Evolutionary conservation across 2,888 invertebrate species (phyloP), one percentile per base, ranked within the genome.

Genomic region (Heliconius cydno): DNA sequence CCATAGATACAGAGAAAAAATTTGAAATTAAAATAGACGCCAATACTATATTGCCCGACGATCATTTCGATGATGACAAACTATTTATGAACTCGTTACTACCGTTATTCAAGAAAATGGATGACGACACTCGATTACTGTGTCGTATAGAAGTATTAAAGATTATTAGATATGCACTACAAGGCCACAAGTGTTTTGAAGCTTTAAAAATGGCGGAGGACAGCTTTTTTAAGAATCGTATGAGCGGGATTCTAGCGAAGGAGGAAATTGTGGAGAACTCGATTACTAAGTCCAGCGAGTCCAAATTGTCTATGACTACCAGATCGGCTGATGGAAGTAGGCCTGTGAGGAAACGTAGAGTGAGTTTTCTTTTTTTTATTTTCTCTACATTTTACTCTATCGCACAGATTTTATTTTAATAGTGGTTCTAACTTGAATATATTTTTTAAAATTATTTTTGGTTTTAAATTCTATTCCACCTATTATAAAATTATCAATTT

Each of bases 21-120:
- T 74, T 93, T 4, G 94, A 94, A 82, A 92, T 92, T 76, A 94
- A 93, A 86, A 92, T 94, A 0, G 94, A 94, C 73, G 91, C 93
- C 0, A 94, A 94, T 80, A 88, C 91, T 0, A 94, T 95, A 2
- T 82, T 94, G 0, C 94, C 95, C 0, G 94, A 94, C 65, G 95
- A 94, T 52, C 91, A 94, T 83, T 94, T 95, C 7, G 91, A 94
- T 41, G 94, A 95, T 25, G 95, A 95, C 60, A 93, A 89, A 80
- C 84, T 93, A 0, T 95, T 95, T 66, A 94, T 95, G 95, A 93
- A 93, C 79, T 94, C 94, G 0, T 83, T 95, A 0, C 85, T 95
- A 70, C 94, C 94, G 0, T 82, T 94, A 7, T 94, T 95, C 67
- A 94, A 93, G 83, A 94, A 94, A 81, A 95, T 94, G 94, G 90